phyloP scores from a whole-genome alignment of 2,888 invertebrate genomes.

The Andrena chrysosceles region DNA sequence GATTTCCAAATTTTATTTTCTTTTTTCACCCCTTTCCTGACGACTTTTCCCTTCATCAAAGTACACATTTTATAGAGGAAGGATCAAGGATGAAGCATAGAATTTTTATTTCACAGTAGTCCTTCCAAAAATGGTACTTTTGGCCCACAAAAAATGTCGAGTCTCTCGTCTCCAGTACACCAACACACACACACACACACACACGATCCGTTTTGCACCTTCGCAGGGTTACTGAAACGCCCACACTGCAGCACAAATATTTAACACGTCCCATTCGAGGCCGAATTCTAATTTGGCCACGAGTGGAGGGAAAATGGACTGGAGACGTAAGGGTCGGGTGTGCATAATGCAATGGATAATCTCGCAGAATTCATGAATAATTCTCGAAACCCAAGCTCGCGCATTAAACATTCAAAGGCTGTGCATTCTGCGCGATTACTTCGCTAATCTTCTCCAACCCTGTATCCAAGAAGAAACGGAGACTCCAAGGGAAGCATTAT shows the following conservation, averaged over 20 bases:
- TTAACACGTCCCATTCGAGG: neutral
- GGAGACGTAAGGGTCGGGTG: neutral
- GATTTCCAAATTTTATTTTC: too few relatives aligned
- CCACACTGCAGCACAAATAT: slow-evolving; percentile 6
- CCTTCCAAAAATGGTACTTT: too few relatives aligned
- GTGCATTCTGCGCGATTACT: slow-evolving; percentile 11
- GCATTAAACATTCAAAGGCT: slow-evolving; percentile 3
- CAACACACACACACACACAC: too few relatives aligned
- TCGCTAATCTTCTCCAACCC: slow-evolving; percentile 2
- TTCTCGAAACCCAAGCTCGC: neutral
- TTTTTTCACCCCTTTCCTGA: too few relatives aligned
- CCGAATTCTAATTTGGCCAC: slow-evolving; percentile 22
- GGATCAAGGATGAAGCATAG: too few relatives aligned
- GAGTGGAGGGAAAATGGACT: neutral
- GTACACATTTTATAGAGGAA: too few relatives aligned
- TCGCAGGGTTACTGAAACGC: neutral
- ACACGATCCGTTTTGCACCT: neutral
- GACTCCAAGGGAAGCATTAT: neutral
- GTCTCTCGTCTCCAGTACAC: too few relatives aligned
- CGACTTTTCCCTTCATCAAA: too few relatives aligned
- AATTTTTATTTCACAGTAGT: too few relatives aligned
- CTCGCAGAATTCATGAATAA: slow-evolving; percentile 31
- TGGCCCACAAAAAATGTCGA: too few relatives aligned
- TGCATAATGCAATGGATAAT: slow-evolving; percentile 45
- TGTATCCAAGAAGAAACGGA: neutral